Conservation (phyloP, 2,888 invertebrate species). For the Leptinotarsa juncta region DNA sequence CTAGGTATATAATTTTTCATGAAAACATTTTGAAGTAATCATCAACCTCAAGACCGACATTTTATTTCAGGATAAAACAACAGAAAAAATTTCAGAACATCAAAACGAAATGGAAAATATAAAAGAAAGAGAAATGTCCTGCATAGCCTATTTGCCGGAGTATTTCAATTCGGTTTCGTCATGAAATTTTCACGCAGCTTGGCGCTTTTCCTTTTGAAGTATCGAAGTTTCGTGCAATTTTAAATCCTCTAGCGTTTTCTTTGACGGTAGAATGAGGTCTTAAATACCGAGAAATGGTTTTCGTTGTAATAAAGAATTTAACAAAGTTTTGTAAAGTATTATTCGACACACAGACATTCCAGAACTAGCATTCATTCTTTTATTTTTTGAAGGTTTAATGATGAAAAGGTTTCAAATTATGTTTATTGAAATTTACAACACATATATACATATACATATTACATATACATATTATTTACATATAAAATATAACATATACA, state of each 20-base stretch:
- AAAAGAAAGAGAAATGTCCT: background rate
- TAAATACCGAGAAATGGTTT: conserved; percentile 39
- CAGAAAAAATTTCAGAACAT: background rate
- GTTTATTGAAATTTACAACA: too few relatives aligned
- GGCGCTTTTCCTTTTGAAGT: conserved; percentile 25
- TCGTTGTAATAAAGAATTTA: conserved; percentile 28
- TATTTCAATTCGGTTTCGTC: conserved; percentile 18
- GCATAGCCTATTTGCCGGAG: conserved; percentile 1
- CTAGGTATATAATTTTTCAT: background rate
- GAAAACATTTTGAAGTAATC: background rate
- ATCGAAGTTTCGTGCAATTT: conserved; percentile 26
- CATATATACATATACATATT: too few relatives aligned
- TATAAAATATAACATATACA: too few relatives aligned
- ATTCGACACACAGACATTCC: background rate
- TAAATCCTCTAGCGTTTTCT: conserved; percentile 24
- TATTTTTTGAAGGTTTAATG: too few relatives aligned
- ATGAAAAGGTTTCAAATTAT: too few relatives aligned
- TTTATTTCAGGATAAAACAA: background rate
- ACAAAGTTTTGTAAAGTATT: conserved; percentile 30
- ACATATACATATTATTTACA: too few relatives aligned
- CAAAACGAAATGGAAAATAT: background rate
- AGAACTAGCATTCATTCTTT: background rate
- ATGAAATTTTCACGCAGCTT: conserved; percentile 21
- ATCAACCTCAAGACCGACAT: background rate
- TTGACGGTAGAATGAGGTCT: conserved; percentile 37